Evolutionary conservation across 2,797 vertebrate genomes (phyloP), one percentile per base, ranked within the genome.

Genomic region (Sebastes nivosus): DNA sequence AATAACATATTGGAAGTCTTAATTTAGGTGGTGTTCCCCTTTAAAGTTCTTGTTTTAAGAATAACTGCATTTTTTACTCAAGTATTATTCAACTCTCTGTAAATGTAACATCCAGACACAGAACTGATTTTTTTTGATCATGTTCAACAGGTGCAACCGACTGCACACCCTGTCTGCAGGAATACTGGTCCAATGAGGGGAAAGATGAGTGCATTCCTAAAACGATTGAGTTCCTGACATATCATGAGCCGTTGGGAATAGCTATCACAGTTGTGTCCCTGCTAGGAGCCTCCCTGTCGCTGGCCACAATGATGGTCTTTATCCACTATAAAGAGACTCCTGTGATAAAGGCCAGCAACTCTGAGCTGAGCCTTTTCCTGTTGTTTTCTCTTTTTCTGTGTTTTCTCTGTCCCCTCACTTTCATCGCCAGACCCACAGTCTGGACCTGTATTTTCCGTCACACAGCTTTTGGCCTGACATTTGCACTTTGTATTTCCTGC

Each of bases 401-500:
- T 38, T 95, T 96, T 60, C 94, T 96, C 30, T 96, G 95, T 72
- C 93, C 95, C 29, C 91, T 96, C 64, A 91, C 94, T 12, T 96
- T 96, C 60, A 92, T 96, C 0, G 95, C 94, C 58, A 57, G 72
- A 58, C 95, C 95, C 38, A 93, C 93, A 4, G 46, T 86, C 1
- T 95, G 92, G 92, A 80, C 93, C 32, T 95, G 95, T 59, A 95
- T 95, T 91, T 82, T 96, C 65, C 93, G 95, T 4, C 95, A 95
- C 82, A 95, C 95, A 3, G 77, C 91, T 4, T 96, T 96, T 50
- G 94, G 94, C 4, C 60, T 95, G 16, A 94, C 93, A n/a, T 96
- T 96, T 87, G 95, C 93, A 2, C 87, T 96, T 68, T 96, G 95
- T 46, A 95, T 96, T 63, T 96, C 95, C 42, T 96, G 95, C 50